Base-by-base conservation (phyloP, 2,888 invertebrate species). In the Scaptomyza flava region DNA sequence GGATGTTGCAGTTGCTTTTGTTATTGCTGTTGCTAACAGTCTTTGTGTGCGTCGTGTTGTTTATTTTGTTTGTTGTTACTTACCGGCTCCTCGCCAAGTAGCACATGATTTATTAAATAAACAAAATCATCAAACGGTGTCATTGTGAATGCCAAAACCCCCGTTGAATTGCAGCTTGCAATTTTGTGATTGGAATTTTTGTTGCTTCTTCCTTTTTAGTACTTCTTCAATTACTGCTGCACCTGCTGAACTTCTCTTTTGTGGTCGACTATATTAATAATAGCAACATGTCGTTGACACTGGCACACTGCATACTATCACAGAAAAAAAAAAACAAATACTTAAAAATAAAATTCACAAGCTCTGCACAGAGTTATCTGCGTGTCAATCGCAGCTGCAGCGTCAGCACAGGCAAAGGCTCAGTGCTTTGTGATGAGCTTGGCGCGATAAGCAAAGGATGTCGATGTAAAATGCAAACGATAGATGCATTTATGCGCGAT, bases 31-130 rank as follows among this genome's bases (percentile, higher is more conserved):
- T 23, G 34, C 17, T 30, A 12, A 42, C 41, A 30, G 27, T 30
- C 41, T 34, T 31, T 41, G 17, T 62, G 43, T 59, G 11, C 23
- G 45, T 38, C n/a, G 14, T 45, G 34, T 9, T 12, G 30, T 38
- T 34, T 2, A 6, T 27, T 27, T 27, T 2, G 23, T 20, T 23
- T 23, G 17, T 30, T 65, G 17, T 12, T 17, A 81, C 92, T 93
- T 93, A 94, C 94, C 90, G 94, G 94, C 89, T 94, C 94, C 81
- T 94, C 94, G 65, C 94, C 94, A 59, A 94, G 89, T 63, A 94
- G 90, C 64, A 94, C 93, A 87, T 94, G 93, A 90, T 94, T 94
- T 59, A 94, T 91, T 57, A 94, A 90, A 91, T 94, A 94, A 68
- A 93, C 92, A 87, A 94, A 94, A 88, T 94, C 94, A 89, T 94